These are phyloP conservation scores for Lepus americanus DNA, from an alignment of 2,113 vertebrate genomes.

Conservation along the genomic window DNA sequence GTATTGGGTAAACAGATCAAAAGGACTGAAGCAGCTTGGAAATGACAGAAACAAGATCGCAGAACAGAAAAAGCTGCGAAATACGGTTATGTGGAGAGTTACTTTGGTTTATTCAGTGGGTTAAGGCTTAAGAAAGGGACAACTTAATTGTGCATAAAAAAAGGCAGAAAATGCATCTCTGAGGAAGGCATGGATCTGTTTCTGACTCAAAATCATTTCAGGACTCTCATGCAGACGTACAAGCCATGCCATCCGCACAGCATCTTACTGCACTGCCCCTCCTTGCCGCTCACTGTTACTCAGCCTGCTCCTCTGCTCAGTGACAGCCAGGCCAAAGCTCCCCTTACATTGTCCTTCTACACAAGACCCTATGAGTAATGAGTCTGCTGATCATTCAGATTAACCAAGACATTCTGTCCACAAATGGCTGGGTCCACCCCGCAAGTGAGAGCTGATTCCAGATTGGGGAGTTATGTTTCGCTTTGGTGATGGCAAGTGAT, in stretches of 20 bases:
- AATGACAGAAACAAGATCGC: not conserved
- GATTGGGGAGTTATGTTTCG: not conserved
- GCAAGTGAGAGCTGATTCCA: not conserved
- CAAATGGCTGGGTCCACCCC: not conserved
- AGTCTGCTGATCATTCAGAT: not conserved
- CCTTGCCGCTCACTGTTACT: not conserved
- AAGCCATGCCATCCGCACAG: not conserved
- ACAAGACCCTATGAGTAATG: not conserved
- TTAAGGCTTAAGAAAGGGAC: not conserved
- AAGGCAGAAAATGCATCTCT: not conserved
- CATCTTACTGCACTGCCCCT: not conserved
- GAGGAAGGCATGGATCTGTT: not conserved
- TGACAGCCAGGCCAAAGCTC: not conserved
- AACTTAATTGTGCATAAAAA: not conserved
- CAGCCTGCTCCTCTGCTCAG: not conserved
- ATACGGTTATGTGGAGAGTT: not conserved
- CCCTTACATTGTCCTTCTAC: not conserved
- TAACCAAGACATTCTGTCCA: not conserved
- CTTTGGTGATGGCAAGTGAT: not conserved
- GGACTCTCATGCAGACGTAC: not conserved
- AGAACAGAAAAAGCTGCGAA: not conserved
- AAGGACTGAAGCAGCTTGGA: not conserved
- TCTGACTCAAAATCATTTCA: not conserved
- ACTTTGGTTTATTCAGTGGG: constrained; percentile 13
- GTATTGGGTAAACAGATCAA: not conserved